These are phyloP conservation scores for Paramisgurnus dabryanus DNA, from an alignment of 2,113 vertebrate species.

Conservation along the genomic window DNA sequence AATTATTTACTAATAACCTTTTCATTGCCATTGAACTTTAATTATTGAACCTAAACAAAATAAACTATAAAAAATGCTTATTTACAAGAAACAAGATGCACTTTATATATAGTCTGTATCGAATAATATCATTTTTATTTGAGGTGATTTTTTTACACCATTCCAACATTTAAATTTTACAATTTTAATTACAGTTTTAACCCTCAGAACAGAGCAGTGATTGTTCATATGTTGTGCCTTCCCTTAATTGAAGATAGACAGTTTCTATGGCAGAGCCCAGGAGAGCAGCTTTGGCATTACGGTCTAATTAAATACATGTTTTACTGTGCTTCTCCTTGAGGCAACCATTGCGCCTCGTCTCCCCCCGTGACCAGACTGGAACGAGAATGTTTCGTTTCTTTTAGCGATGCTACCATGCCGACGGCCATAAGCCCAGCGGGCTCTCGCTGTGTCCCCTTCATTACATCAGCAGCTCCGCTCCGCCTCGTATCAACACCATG, in stretches of 20 bases:
- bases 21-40: no score
- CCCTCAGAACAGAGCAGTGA: constrained; percentile 34
- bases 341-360: constrained; percentile 45
- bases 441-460: constrained; percentile 55
- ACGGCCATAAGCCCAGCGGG: constrained; percentile 57
- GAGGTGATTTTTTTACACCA: no score
- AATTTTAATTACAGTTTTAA: constrained; percentile 50
- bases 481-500: constrained; percentile 61
- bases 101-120: no score
- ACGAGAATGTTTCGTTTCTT: constrained; percentile 46
- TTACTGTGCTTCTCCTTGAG: constrained; percentile 41
- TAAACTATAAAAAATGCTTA: no score
- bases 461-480: constrained; percentile 52
- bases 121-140: no score
- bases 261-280: constrained; percentile 25
- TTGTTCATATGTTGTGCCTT: neutral
- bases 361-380: constrained; percentile 45
- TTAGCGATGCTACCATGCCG: constrained; percentile 60
- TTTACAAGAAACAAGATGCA: no score
- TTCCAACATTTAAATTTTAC: no score
- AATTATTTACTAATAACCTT: no score
- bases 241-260: constrained; percentile 32
- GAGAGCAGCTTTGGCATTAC: constrained; percentile 59
- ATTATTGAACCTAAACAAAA: no score
- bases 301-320: constrained; percentile 59